Evolutionary conservation across 2,113 vertebrate species (phyloP).

Genomic region (Falco punctatus): DNA sequence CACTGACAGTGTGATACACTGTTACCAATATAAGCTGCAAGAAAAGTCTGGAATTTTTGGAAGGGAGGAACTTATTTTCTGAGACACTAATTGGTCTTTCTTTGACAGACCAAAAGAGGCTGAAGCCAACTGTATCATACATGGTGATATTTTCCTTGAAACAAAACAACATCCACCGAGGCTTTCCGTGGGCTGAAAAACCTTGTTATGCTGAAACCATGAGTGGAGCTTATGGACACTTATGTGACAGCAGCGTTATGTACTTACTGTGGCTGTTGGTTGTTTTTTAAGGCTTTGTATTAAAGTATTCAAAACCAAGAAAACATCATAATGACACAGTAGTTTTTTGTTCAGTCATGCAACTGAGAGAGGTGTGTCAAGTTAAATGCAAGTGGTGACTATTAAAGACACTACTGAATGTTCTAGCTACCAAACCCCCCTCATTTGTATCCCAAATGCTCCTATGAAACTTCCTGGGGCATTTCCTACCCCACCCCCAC

Average conservation of each 20-base stretch:
- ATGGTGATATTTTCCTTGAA: background rate
- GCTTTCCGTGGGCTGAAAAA: background rate
- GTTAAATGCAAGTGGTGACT: background rate
- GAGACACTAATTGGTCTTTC: background rate
- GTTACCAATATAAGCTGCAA: background rate
- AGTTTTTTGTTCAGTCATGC: background rate
- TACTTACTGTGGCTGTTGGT: background rate
- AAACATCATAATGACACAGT: background rate
- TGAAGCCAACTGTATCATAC: background rate
- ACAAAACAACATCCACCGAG: background rate
- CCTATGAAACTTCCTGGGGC: background rate
- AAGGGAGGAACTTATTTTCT: background rate
- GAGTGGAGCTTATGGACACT: background rate
- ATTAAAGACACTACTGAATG: background rate
- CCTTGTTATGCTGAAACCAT: background rate
- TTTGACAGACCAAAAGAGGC: background rate
- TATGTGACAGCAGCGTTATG: background rate
- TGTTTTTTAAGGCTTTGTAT: background rate
- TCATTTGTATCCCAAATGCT: background rate
- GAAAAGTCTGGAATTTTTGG: background rate
- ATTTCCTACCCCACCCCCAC: background rate
- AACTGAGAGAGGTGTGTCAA: background rate
- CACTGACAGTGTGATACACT: background rate
- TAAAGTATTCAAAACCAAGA: background rate
- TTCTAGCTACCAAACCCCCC: background rate